Base-by-base conservation (phyloP, 2,888 invertebrate genomes). In the Thymelicus lineola region DNA sequence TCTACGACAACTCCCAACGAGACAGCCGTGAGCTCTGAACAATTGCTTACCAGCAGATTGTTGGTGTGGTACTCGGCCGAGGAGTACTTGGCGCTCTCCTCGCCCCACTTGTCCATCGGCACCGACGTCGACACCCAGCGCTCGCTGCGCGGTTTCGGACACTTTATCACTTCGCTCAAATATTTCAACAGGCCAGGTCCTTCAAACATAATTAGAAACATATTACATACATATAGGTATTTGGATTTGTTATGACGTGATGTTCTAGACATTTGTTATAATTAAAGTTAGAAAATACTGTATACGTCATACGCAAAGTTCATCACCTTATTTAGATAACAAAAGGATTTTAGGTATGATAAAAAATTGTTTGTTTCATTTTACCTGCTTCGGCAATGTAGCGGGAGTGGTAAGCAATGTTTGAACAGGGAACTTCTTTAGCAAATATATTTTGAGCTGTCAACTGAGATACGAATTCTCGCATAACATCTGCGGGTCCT, bases 111-210 rank as follows among this genome's bases (percentile, higher is more conserved):
- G 0, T 86, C 86, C 71, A 88, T 83, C 0, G 97, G 96, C 4
- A 98, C 95, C 1, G 98, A 98, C 0, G 97, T 96, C 65, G 98
- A 97, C 4, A 98, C 85, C 98, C 98, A 98, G 68, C 96, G 95
- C 0, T 90, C 77, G 2, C 96, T 96, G 36, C 98, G 94, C 0
- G 88, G 85, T 77, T 95, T 96, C 0, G 97, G 96, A 0, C 93
- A 78, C 0, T 94, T 94, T 20, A 97, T 96, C 0, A 96, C 94
- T 78, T 95, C 87, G 7, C 91, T 94, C 64, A 97, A 84, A 72
- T 95, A 94, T 59, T 94, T 36, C n/a, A 66, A 14, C 15, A 66
- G 36, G 0, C 10, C 17, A 0, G 66, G 66, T 0, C 66, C 66
- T 66, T n/a, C 4, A 55, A 53, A 50, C 12, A 20, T 61, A 46